Percentiles rank a stretch among this genome's conserved stretches.
Evolutionary conservation across 2,797 vertebrate genomes (phyloP).

Genomic region (Falco biarmicus): DNA sequence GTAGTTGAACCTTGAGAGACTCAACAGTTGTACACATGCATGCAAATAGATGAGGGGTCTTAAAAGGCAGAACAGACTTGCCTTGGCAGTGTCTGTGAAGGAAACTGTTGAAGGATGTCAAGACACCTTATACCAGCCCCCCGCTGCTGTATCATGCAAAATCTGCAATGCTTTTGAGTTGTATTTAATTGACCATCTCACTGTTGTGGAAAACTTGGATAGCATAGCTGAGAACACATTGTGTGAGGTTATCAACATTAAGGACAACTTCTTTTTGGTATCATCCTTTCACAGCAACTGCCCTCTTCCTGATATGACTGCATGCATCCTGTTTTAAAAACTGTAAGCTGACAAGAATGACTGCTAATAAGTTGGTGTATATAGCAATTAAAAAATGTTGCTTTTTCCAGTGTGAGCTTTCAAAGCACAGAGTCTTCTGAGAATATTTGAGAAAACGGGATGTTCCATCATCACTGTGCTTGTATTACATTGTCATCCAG

Average conservation of each 20-base stretch:
- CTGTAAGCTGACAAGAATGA: constrained; percentile 28
- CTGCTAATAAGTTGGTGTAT: not conserved
- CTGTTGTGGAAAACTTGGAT: not conserved
- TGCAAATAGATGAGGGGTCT: not conserved
- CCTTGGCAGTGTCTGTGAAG: not conserved
- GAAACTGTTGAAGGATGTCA: not conserved
- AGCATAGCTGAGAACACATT: not conserved
- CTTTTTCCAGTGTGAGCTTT: not conserved
- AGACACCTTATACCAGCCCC: too few relatives aligned
- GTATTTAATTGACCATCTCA: not conserved
- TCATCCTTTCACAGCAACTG: constrained; percentile 60
- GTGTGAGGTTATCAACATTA: not conserved
- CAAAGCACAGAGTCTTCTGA: not conserved
- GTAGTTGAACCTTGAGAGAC: not conserved
- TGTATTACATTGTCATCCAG: not conserved
- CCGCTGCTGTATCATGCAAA: not conserved
- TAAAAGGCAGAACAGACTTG: not conserved
- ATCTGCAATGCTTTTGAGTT: not conserved
- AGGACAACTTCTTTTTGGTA: constrained; percentile 51
- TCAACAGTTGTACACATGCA: rapidly evolving
- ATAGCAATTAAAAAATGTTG: not conserved
- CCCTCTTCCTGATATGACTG: constrained; percentile 66
- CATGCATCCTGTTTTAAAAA: constrained; percentile 60
- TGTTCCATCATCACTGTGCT: not conserved
- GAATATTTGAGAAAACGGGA: not conserved